A percentile compares a stretch with the other conserved stretches of the same genome.
Conservation (phyloP, 2,113 vertebrate genomes). For the Brachyistius frenatus region DNA sequence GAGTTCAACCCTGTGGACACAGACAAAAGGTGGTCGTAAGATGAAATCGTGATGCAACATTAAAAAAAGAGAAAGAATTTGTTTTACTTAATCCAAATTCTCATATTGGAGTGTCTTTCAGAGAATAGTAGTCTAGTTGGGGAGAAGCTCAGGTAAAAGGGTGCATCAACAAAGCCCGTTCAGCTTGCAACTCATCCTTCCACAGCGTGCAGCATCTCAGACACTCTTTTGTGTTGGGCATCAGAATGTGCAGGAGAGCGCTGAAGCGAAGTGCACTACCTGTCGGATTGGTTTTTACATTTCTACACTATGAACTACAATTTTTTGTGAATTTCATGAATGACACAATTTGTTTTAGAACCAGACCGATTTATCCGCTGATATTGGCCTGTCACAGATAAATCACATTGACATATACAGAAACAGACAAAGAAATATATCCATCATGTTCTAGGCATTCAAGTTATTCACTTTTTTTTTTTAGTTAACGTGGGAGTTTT, state of each 20-base stretch:
- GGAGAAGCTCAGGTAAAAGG: conserved; percentile 18
- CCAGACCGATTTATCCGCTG: no score
- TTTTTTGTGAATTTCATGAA: no score
- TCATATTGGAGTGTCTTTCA: background rate
- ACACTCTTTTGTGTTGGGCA: conserved; percentile 24
- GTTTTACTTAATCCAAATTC: conserved; percentile 13
- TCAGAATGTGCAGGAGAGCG: conserved; percentile 17
- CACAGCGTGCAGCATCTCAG: conserved; percentile 26
- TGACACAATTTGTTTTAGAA: no score
- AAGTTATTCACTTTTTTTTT: no score
- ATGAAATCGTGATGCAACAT: conserved; percentile 12
- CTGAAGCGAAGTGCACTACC: conserved; percentile 7
- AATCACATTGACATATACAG: no score
- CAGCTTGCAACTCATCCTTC: conserved; percentile 32
- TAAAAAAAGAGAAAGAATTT: background rate
- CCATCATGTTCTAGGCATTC: no score
- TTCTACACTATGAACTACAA: background rate
- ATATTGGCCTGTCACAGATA: no score
- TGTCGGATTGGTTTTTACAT: conserved; percentile 6
- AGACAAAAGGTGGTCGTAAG: background rate
- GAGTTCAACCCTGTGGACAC: conserved; percentile 76
- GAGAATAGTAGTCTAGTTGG: background rate
- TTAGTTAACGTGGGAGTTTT: no score
- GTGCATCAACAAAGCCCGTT: conserved; percentile 32
- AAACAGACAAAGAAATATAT: no score